Evolutionary conservation across 2,797 vertebrate species (phyloP), one percentile per base, ranked within the genome.

Genomic region (Schizothorax lantsangensis): DNA sequence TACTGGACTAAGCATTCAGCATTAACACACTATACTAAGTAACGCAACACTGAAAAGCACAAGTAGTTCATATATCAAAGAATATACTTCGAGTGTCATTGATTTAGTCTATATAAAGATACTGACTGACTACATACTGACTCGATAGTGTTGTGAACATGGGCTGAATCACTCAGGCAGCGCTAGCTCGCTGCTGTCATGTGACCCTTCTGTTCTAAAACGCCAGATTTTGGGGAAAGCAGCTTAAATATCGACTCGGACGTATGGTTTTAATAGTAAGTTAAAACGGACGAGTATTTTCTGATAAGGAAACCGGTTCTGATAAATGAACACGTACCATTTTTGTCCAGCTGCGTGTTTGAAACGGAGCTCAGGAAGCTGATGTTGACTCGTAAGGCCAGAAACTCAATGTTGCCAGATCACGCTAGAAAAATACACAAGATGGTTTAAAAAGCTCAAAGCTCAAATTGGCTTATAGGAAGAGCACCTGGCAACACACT

Each of bases 301-400:
- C 14, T n/a, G n/a, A 33, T 81, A 52, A 81, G 64, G 1, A 45
- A 79, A 36, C 19, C 12, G 38, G 11, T 54, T 80, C 11, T 26
- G 15, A 68, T 52, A 66, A 49, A 40, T 30, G 45, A 30, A 81
- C 10, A 33, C 79, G 30, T 92, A 96, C 96, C 96, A 96, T 96
- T 92, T 95, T 96, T 92, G 90, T 93, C 91, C 90, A 91, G 92
- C 92, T 92, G 91, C 88, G 87, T 81, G 92, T 89, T 83, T 89
- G 87, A 91, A 86, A 89, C 86, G 87, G 88, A 84, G 87, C 92
- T 91, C 90, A 92, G 95, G 94, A 94, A 95, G 93, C 19, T 81
- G 85, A 81, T 81, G 85, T 81, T 81, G 85, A 81, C 33, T 81
- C 89, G 89, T 43, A 75, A 81, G 79, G 85, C 79, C 84, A 81